Conservation (phyloP, 2,797 vertebrate species). For the Phataginus tetradactyla region DNA sequence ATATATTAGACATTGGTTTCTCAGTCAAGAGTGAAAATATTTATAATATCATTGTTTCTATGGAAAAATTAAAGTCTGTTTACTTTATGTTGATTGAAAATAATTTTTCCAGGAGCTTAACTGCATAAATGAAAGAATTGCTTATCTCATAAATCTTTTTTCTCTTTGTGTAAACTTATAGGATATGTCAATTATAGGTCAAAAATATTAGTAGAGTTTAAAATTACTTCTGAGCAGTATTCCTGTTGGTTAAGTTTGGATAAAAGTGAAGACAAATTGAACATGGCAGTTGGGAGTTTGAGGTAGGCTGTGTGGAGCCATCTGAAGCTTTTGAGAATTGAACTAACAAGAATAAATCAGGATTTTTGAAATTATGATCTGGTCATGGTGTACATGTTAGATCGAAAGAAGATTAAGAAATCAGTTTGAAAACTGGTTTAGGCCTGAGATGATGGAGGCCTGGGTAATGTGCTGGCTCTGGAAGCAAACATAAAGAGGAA, state of each 20-base stretch:
- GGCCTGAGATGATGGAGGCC: background rate
- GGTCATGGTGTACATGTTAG: background rate
- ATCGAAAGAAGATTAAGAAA: background rate
- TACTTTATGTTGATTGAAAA: constrained; percentile 46
- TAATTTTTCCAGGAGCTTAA: background rate
- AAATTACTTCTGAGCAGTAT: background rate
- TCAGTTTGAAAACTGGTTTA: background rate
- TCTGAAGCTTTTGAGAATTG: constrained; percentile 37
- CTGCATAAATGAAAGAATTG: background rate
- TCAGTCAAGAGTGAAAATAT: constrained; percentile 9
- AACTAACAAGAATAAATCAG: background rate
- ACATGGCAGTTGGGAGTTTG: background rate
- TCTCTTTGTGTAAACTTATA: background rate
- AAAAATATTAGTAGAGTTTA: constrained; percentile 12
- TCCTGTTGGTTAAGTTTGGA: background rate
- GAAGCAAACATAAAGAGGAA: background rate
- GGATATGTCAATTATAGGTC: background rate
- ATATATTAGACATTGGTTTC: background rate
- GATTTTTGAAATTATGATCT: background rate
- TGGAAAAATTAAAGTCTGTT: constrained; percentile 35
- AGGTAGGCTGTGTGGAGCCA: background rate
- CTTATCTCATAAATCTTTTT: background rate
- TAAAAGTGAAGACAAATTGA: background rate
- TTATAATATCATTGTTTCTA: constrained; percentile 26
- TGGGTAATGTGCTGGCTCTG: background rate